Base-by-base conservation (phyloP, 2,797 vertebrate species). In the Crenuchus spilurus region DNA sequence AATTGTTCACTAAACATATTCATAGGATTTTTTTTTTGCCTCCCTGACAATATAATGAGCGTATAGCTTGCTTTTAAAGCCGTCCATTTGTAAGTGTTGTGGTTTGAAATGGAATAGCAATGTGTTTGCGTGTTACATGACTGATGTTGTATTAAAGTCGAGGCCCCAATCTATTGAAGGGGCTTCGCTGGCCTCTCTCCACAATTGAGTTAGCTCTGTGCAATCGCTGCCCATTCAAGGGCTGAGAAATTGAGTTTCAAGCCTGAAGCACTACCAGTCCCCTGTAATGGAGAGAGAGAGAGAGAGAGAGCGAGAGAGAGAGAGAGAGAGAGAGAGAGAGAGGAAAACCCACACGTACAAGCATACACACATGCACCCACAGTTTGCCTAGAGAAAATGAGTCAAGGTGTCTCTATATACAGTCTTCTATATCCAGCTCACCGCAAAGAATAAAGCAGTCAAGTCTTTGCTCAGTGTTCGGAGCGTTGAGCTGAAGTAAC, bases 211-310 rank as follows among this genome's bases (percentile, higher is more conserved):
- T 92, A 91, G 85, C 86, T 85, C 76, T 55, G 76, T 89, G 87
- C 87, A 91, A 92, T 89, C 88, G 88, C 89, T 92, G 90, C 90
- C 89, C 89, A 88, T 91, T 93, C 91, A 92, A 84, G 81, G 87
- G 88, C 87, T 84, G 87, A 92, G 90, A 92, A 93, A 94, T 92
- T 94, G 90, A 90, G 90, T 94, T 92, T 92, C 83, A 87, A 89
- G 91, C 90, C 91, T 54, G 83, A 85, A 93, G 92, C 85, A 64
- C 86, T 89, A 85, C 87, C 86, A 87, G 86, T 81, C 85, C 89
- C 80, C 76, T 70, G 81, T 72, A 89, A 86, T 81, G 73, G 64
- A 52, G 76, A 76, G 78, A 72, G 80, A 67, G 82, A 74, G 39
- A 46, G 31, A 68, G 28, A 62, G 42, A 78, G 78, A 78, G 77